These are phyloP conservation scores for Agrotis puta DNA, from an alignment of 2,888 invertebrate genomes.

Conservation along the genomic window DNA sequence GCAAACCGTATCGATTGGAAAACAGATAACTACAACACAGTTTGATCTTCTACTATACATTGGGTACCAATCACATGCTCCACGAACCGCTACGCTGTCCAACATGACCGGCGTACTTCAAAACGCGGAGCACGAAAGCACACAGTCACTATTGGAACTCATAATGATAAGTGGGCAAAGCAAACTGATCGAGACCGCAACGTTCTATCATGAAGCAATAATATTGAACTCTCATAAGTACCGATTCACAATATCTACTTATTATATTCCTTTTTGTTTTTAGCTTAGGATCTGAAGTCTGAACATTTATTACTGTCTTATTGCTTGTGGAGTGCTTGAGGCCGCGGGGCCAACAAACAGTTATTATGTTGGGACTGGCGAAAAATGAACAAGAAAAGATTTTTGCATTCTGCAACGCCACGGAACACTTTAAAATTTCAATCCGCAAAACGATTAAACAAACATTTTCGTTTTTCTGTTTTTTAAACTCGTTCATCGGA, in stretches of 20 bases:
- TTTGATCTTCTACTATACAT: not conserved
- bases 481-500: slow-evolving; percentile 30
- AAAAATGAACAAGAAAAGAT: slow-evolving; percentile 87
- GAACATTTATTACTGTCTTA: slow-evolving; percentile 91
- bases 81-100: slow-evolving; percentile 20
- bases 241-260: slow-evolving; percentile 88
- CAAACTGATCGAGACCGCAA: slow-evolving; percentile 72
- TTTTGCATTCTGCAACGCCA: slow-evolving; percentile 79
- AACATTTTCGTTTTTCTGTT: slow-evolving; percentile 59
- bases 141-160: slow-evolving; percentile 69
- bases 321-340: slow-evolving; percentile 87
- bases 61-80: slow-evolving; percentile 12
- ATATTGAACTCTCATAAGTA: slow-evolving; percentile 84
- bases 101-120: slow-evolving; percentile 56
- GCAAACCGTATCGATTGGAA: not conserved
- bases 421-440: slow-evolving; percentile 71
- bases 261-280: slow-evolving; percentile 87
- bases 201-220: slow-evolving; percentile 79
- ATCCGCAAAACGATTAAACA: slow-evolving; percentile 68
- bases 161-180: slow-evolving; percentile 73
- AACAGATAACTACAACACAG: not conserved
- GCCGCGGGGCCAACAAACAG: slow-evolving; percentile 86
- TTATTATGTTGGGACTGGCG: slow-evolving; percentile 89
- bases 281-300: slow-evolving; percentile 86
- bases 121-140: slow-evolving; percentile 66